phyloP scores from a whole-genome alignment of 2,797 vertebrate genomes.

The Mus spretus region DNA sequence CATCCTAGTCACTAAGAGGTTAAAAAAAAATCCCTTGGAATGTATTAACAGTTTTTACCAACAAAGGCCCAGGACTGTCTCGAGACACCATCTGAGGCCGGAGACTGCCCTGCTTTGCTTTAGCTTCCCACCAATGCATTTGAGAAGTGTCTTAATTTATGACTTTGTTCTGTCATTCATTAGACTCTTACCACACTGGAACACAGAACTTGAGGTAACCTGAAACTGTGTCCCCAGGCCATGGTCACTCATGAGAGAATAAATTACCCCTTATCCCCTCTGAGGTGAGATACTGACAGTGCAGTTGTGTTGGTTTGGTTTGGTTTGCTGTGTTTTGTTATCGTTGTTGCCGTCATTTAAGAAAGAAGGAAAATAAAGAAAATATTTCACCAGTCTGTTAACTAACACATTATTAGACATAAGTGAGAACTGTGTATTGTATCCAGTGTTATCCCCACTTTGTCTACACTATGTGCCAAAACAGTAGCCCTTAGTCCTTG shows the following conservation, averaged over 20 bases:
- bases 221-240: background rate
- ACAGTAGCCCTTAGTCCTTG: too few relatives aligned
- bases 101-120: background rate
- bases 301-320: background rate
- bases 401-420: background rate
- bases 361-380: background rate
- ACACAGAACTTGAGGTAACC: background rate
- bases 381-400: background rate
- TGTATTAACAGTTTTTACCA: background rate
- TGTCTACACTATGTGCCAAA: background rate
- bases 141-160: background rate
- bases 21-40: background rate
- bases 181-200: background rate
- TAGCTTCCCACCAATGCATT: background rate
- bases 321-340: background rate
- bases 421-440: background rate
- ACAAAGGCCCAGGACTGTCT: background rate
- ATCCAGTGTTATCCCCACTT: background rate
- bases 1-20: background rate
- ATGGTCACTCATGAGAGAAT: background rate
- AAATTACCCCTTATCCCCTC: background rate
- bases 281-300: background rate
- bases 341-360: background rate
- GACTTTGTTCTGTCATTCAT: background rate
- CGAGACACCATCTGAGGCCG: background rate